Base-by-base conservation (phyloP, 2,888 invertebrate species). In the Metalampra italica region DNA sequence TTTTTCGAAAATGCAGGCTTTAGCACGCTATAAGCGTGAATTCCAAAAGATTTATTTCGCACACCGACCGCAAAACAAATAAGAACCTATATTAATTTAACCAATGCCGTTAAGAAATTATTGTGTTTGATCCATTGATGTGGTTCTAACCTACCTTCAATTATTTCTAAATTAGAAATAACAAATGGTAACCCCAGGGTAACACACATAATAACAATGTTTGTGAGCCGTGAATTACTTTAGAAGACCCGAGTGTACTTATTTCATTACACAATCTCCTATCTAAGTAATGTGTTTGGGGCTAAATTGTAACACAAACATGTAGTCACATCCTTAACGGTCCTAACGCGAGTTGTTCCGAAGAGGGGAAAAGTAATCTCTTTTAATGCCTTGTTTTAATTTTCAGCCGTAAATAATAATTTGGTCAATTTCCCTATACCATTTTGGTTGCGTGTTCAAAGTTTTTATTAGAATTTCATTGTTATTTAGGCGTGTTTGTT, bases 401-500 rank as follows among this genome's bases (percentile, higher is more conserved):
- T 88, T 82, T 68, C 56, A 80, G 68, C 76, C 86, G 82, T 88
- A 89, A 89, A 89, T 88, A 87, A 89, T 82, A 83, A 88, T 88
- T 89, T 88, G 83, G 87, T 87, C 83, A 86, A 89, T 84, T 85
- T 79, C 86, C 79, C 68, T 56, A 67, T 69, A 85, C 82, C 84
- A 86, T 84, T 87, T 82, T 67, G 81, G 87, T 88, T 82, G 87
- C 88, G 88, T 88, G 88, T 69, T 73, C 82, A 81, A 87, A 89
- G 86, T 87, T 89, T 89, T 86, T 86, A 89, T 89, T 89, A 82
- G 76, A 86, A 86, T 88, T 88, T 88, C 85, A 89, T 88, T 89
- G 88, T 88, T 88, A 89, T 89, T 89, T 88, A 88, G 86, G 79
- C 83, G 84, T 89, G 89, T 89, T 89, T 88, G 88, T 88, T 87